Percentiles rank a stretch among this genome's conserved stretches.
These are phyloP conservation scores for Poecilia velifera DNA, from an alignment of 2,797 vertebrate genomes.

Conservation along the genomic window DNA sequence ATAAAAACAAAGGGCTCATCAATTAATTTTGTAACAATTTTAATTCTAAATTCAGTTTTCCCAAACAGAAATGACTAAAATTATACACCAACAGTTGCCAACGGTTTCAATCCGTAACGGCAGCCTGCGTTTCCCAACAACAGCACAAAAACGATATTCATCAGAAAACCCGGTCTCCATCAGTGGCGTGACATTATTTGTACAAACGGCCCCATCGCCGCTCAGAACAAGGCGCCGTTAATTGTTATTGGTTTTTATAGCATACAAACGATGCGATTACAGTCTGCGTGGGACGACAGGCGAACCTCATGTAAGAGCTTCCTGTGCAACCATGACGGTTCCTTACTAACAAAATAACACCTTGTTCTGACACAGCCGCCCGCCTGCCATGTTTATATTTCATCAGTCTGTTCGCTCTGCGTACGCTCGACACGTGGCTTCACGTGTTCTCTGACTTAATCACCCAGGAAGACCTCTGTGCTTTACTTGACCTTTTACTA, in stretches of 20 bases:
- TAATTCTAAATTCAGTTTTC: not conserved
- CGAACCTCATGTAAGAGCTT: constrained; percentile 5
- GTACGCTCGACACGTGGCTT: not conserved
- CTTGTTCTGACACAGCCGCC: constrained; percentile 40
- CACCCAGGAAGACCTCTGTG: not conserved
- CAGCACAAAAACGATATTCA: not conserved
- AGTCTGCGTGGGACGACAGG: not conserved
- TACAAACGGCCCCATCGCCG: not conserved
- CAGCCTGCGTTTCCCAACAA: not conserved
- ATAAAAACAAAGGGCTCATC: not conserved
- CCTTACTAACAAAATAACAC: constrained; percentile 37
- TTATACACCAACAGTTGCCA: not conserved
- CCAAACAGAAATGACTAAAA: not conserved
- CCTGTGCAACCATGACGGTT: constrained; percentile 10
- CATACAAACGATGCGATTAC: constrained; percentile 12
- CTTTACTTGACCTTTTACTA: constrained; percentile 30
- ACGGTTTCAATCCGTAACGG: not conserved
- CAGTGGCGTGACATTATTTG: not conserved
- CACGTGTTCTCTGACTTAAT: not conserved
- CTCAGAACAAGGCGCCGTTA: not conserved
- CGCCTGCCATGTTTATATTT: constrained; percentile 16
- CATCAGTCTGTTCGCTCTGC: not conserved
- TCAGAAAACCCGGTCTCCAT: not conserved
- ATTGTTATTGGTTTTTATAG: constrained; percentile 1
- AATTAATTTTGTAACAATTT: not conserved